Percentiles rank a stretch among this genome's conserved stretches.
Evolutionary conservation across 2,113 vertebrate species (phyloP).

Genomic region (Mustelus asterias): DNA sequence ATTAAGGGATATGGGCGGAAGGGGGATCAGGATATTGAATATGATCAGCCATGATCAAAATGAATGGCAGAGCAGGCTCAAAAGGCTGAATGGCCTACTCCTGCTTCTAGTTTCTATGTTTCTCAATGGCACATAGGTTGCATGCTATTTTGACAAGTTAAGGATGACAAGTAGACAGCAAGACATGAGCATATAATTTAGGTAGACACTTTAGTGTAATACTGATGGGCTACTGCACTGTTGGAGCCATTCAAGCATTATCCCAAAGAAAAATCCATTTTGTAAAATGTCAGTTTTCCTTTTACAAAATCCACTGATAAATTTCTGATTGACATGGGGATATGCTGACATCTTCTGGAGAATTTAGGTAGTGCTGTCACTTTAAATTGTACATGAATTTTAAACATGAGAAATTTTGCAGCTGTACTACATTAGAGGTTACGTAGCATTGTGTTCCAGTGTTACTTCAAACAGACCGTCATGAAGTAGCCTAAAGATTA

Average conservation of each 20-base stretch:
- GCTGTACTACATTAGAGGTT: background rate
- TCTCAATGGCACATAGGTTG: no score
- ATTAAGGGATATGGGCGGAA: no score
- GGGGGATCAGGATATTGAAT: no score
- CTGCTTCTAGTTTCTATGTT: no score
- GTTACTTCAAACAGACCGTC: background rate
- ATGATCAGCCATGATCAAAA: no score
- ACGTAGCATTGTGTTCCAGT: background rate
- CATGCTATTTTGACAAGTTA: no score
- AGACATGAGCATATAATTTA: no score
- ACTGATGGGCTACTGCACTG: background rate
- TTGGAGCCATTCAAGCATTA: background rate
- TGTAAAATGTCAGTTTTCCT: background rate
- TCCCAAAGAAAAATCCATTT: background rate
- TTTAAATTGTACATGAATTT: background rate
- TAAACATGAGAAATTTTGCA: background rate
- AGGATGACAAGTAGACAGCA: no score
- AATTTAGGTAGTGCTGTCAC: background rate
- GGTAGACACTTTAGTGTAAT: background rate
- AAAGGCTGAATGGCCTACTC: no score
- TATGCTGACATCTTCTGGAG: slow-evolving; percentile 8
- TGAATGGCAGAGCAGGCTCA: no score
- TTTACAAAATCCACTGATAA: background rate
- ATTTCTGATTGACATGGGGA: background rate
- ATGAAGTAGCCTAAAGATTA: background rate